Percentiles rank a stretch among this genome's conserved stretches.
Evolutionary conservation across 2,888 invertebrate species (phyloP).

Genomic region (Psylliodes chrysocephalus): DNA sequence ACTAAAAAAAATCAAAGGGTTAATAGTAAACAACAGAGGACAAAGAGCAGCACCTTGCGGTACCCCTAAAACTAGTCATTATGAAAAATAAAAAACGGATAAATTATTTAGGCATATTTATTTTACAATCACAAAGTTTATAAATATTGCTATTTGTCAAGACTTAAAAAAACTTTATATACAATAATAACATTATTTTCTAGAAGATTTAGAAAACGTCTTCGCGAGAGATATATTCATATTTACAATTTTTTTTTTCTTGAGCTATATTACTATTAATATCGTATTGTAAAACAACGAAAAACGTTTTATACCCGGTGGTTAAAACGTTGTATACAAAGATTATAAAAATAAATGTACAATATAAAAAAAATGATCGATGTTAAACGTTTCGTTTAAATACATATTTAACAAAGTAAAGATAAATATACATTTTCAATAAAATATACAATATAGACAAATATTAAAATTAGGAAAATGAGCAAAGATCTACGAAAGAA

Average conservation of each 20-base stretch:
- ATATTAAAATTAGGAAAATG: slow-evolving; percentile 44
- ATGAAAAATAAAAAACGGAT: neutral
- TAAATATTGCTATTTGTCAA: slow-evolving; percentile 65
- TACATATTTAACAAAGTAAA: slow-evolving; percentile 21
- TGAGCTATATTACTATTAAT: slow-evolving; percentile 57
- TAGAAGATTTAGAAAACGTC: slow-evolving; percentile 61
- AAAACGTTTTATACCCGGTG: neutral
- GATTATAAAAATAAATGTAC: slow-evolving; percentile 37
- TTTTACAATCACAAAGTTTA: slow-evolving; percentile 65
- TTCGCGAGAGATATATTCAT: slow-evolving; percentile 59
- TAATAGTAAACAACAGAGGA: no score
- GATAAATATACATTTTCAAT: slow-evolving; percentile 36
- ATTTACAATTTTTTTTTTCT: slow-evolving; percentile 59
- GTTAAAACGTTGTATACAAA: slow-evolving; percentile 30
- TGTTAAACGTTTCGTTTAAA: slow-evolving; percentile 22
- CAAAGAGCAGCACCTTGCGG: no score
- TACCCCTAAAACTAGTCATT: no score
- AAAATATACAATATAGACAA: slow-evolving; percentile 52
- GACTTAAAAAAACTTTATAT: slow-evolving; percentile 63
- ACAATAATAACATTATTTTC: slow-evolving; percentile 63
- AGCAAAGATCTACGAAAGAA: slow-evolving; percentile 50
- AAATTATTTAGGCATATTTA: slow-evolving; percentile 55
- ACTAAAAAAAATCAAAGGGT: no score
- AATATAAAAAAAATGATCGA: slow-evolving; percentile 33
- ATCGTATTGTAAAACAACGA: slow-evolving; percentile 1